Evolutionary conservation across 2,888 invertebrate species (phyloP), one percentile per base, ranked within the genome.

Genomic region (Agrenia bidenticulata): DNA sequence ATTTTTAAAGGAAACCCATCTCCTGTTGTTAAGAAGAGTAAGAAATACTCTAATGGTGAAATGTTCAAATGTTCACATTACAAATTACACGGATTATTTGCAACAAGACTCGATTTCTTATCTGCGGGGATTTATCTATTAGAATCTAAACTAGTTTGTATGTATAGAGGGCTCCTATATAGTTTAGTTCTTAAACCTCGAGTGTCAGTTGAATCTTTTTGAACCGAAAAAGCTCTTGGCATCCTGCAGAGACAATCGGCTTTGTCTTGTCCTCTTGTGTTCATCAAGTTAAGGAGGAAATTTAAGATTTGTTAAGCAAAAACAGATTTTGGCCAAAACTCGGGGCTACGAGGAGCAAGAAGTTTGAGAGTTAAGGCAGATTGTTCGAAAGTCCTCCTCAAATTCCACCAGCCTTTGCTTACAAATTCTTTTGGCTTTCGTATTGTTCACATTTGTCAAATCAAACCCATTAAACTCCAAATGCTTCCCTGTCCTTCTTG

Each of bases 41-140:
- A 7, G 4, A 11, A 32, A 32, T 32, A 32, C 45, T 4, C 15
- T 7, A 19, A 19, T 19, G 45, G 21, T 45, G 15, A 45, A 45
- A 45, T n/a, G 4, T 15, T 45, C 4, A 4, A 32, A 32, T 32
- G 32, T 32, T 32, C 51, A 21, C 5, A 21, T 51, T 51, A 51
- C 51, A 55, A 55, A 55, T 55, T 55, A 55, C 55, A 27, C 32
- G 55, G 55, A 26, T 55, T 55, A 55, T 55, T 55, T 55, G 26
- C 55, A 51, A 32, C 32, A 32, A 32, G 32, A 32, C 5, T 11
- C 32, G 32, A 32, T 32, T 11, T 32, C 32, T 32, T 32, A 7
- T 32, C 11, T 32, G 32, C 4, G 11, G 32, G 32, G 32, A 32
- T 32, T 32, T 32, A 32, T 7, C 32, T 32, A 11, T 32, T 7